Evolutionary conservation across 2,113 vertebrate genomes (phyloP).

Genomic region (Thunnus maccoyii): DNA sequence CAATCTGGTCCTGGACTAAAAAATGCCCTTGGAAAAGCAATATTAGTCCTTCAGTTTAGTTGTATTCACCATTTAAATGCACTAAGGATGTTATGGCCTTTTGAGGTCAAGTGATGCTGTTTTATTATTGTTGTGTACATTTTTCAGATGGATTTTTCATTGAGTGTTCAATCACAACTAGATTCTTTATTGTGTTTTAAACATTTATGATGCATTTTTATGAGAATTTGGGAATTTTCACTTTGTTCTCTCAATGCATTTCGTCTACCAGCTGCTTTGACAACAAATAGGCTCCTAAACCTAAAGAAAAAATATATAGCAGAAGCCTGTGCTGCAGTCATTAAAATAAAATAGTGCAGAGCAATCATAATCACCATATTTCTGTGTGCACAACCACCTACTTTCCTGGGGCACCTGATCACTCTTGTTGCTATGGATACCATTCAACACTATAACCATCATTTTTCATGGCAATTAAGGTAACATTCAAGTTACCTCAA

Average conservation of each 20-base stretch:
- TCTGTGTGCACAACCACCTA: slow-evolving; percentile 18
- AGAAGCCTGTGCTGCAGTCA: background rate
- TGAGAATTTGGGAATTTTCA: background rate
- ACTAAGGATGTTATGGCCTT: background rate
- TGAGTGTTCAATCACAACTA: background rate
- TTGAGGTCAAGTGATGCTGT: background rate
- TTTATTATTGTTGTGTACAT: too few species aligned
- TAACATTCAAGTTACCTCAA: slow-evolving; percentile 18
- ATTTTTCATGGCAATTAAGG: slow-evolving; percentile 26
- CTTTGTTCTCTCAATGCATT: background rate
- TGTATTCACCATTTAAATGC: background rate
- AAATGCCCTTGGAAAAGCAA: background rate
- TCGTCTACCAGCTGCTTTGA: background rate
- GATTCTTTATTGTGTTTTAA: background rate
- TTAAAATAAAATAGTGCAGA: background rate
- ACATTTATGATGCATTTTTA: background rate
- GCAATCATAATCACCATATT: slow-evolving; percentile 26
- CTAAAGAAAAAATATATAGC: background rate
- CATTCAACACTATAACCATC: slow-evolving; percentile 19
- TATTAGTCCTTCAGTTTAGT: background rate
- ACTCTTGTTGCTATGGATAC: slow-evolving; percentile 65
- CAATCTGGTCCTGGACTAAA: background rate
- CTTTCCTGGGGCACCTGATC: slow-evolving; percentile 21
- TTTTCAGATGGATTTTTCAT: background rate
- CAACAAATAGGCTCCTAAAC: background rate